A percentile compares a stretch with the other conserved stretches of the same genome.
phyloP scores from a whole-genome alignment of 2,797 vertebrate genomes.

The Acanthiza pusilla region DNA sequence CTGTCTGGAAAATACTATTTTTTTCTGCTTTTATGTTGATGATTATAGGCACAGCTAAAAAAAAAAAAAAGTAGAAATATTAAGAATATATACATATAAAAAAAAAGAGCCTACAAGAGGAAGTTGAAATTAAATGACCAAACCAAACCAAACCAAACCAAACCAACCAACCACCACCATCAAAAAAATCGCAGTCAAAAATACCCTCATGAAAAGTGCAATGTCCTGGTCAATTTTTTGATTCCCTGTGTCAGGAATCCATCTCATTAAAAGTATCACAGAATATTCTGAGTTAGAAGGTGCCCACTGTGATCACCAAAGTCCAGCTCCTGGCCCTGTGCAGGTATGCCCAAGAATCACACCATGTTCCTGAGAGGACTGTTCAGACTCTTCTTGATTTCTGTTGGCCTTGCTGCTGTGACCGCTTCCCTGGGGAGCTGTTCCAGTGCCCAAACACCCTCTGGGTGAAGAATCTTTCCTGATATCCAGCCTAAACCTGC shows the following conservation, averaged over 20 bases:
- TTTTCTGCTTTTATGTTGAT: neutral
- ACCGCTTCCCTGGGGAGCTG: neutral
- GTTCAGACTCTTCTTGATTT: neutral
- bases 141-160: neutral
- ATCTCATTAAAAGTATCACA: neutral
- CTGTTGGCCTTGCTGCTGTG: neutral
- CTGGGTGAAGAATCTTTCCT: neutral
- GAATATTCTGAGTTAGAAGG: neutral
- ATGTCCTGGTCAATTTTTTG: neutral
- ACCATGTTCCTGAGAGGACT: accelerated
- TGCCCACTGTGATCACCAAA: neutral
- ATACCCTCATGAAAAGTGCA: neutral
- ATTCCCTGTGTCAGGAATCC: neutral
- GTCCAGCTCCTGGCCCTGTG: neutral
- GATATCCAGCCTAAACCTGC: accelerated
- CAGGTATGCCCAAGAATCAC: neutral
- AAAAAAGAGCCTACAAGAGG: neutral
- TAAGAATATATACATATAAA: neutral
- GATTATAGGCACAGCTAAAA: neutral
- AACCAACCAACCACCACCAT: neutral
- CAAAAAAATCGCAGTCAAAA: neutral
- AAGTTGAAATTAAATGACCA: neutral
- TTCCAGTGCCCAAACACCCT: accelerated
- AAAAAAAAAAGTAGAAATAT: neutral
- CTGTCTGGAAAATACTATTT: neutral